phyloP scores from a whole-genome alignment of 2,888 invertebrate genomes.

The Balanococcus diminutus region DNA sequence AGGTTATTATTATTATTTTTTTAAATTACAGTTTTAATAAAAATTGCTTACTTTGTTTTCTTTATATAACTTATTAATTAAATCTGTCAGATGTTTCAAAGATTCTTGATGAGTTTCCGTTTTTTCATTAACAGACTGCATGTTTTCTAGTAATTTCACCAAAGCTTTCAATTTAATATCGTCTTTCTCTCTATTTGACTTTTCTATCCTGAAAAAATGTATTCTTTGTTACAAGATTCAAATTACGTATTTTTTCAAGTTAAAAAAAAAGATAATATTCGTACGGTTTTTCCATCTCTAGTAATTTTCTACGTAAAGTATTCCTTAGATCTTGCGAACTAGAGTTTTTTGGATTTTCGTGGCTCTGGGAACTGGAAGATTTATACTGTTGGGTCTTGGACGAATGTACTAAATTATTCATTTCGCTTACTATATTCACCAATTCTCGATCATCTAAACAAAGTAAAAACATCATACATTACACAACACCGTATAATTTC shows the following conservation, averaged over 20 bases:
- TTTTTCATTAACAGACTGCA: slow-evolving; percentile 21
- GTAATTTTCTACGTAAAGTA: neutral
- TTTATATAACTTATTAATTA: slow-evolving; percentile 12
- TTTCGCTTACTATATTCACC: slow-evolving; percentile 25
- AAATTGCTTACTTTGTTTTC: slow-evolving; percentile 44
- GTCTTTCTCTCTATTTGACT: neutral
- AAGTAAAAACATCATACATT: neutral
- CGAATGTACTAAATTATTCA: slow-evolving; percentile 30
- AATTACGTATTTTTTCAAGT: neutral
- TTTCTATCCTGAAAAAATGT: neutral
- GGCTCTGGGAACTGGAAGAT: neutral
- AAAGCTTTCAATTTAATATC: slow-evolving; percentile 42
- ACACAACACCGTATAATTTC: neutral
- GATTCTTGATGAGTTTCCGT: slow-evolving; percentile 37
- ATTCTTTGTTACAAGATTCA: neutral
- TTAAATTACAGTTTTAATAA: neutral
- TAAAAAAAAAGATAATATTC: neutral
- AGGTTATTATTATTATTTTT: neutral
- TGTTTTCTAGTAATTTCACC: slow-evolving; percentile 37
- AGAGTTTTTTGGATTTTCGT: neutral
- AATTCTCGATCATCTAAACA: slow-evolving; percentile 31
- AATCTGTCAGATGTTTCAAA: slow-evolving; percentile 18
- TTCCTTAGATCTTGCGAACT: neutral
- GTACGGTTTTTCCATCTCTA: neutral
- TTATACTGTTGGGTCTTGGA: neutral